phyloP scores from a whole-genome alignment of 2,113 vertebrate species.

The Phocoena phocoena region DNA sequence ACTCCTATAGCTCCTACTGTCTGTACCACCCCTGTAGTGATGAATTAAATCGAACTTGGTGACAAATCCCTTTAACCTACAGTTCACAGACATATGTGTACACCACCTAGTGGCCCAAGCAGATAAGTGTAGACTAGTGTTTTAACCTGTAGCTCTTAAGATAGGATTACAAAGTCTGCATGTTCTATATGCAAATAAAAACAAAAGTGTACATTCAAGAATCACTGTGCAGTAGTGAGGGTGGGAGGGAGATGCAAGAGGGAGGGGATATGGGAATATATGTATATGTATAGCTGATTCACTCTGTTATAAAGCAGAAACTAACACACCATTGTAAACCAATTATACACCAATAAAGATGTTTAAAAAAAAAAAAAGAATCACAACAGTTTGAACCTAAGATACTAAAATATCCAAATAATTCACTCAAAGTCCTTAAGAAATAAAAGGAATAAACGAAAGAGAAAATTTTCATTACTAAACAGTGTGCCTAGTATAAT shows the following conservation, averaged over 20 bases:
- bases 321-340: too few species aligned
- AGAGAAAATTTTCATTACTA: not conserved
- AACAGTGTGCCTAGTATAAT: not conserved
- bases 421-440: not conserved
- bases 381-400: not conserved
- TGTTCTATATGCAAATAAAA: not conserved
- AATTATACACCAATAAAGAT: too few species aligned
- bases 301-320: too few species aligned
- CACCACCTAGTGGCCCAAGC: conserved; percentile 65
- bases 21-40: not conserved
- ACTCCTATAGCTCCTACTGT: not conserved
- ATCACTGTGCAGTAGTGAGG: not conserved
- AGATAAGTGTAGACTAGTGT: not conserved
- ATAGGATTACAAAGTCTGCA: not conserved
- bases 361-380: too few species aligned
- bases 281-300: too few species aligned
- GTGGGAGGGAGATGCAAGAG: too few species aligned
- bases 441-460: conserved; percentile 13
- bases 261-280: too few species aligned
- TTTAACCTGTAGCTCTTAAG: not conserved
- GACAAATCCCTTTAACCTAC: conserved; percentile 36
- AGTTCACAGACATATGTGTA: conserved; percentile 43
- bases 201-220: not conserved
- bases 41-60: not conserved
- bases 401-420: not conserved